Base-by-base conservation (phyloP, 2,113 vertebrate species). In the Asarcornis scutulata region DNA sequence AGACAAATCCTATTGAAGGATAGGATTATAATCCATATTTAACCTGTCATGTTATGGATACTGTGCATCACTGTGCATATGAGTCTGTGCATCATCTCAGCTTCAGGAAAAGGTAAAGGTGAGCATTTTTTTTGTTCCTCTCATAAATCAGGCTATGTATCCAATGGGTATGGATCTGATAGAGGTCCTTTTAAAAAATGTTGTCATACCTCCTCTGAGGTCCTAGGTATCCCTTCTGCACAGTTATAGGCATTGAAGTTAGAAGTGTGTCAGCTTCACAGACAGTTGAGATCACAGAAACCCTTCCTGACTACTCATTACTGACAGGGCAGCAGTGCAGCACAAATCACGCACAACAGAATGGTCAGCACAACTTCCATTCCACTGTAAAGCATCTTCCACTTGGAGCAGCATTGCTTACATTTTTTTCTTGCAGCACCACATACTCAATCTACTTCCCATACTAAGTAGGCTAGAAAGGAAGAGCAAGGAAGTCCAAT, bases 281-380 rank as follows among this genome's bases (percentile, higher is more conserved):
- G 9, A 7, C 14, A 68, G 20, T 17, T 81, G 40, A 27, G n/a
- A 23, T 34, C 23, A 81, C 22, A 73, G 53, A 80, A 80, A 29
- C 11, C 2, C 9, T 79, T 9, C 12, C 15, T 75, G 66, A 25
- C 16, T 82, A 22, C 23, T 89, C 75, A 26, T 53, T 58, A 9
- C 17, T 52, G 32, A 4, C 18, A 62, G 55, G 34, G 5, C 38
- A 83, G 17, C 7, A 83, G 13, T 16, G 21, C 0, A 0, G 17
- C 34, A 26, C 32, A 46, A 64, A 73, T 23, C 40, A 38, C 7
- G 52, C 7, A 11, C 0, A 69, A 32, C 20, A 27, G 32, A n/a
- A 32, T 29, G 8, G 12, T 10, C 34, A 88, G 7, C 20, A 68
- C 5, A 13, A 3, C 62, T 20, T 66, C 13, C 21, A 31, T 69